phyloP scores from a whole-genome alignment of 2,888 invertebrate genomes.

The Oasisia sp. region DNA sequence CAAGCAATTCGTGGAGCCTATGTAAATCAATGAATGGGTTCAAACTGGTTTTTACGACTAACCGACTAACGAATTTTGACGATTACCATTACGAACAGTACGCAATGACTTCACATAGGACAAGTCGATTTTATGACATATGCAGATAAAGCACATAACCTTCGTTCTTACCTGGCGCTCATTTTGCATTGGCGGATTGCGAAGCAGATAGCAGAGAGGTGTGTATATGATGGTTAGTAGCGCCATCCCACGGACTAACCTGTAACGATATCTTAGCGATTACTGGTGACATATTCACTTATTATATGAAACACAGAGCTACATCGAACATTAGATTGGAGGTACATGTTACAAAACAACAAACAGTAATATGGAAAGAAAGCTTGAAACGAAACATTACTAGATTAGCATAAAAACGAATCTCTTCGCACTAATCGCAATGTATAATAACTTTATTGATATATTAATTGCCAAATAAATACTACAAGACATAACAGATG shows the following conservation, averaged over 20 bases:
- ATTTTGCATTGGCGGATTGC: constrained; percentile 46
- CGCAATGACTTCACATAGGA: no score
- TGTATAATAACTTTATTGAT: no score
- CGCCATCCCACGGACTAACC: constrained; percentile 80
- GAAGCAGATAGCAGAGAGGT: constrained; percentile 71
- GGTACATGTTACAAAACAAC: background rate
- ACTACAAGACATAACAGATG: no score
- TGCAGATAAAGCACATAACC: background rate
- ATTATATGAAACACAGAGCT: background rate
- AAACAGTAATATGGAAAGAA: background rate
- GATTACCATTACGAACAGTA: background rate
- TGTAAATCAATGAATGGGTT: background rate
- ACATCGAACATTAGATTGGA: constrained; percentile 17
- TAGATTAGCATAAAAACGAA: background rate
- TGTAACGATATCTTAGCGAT: constrained; percentile 63
- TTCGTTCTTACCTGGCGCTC: constrained; percentile 49
- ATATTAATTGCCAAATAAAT: no score
- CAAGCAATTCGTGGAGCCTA: background rate
- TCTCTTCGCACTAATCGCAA: no score
- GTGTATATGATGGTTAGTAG: constrained; percentile 77
- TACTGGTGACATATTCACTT: constrained; percentile 64
- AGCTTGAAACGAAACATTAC: background rate
- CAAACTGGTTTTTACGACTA: background rate
- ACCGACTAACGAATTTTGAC: background rate
- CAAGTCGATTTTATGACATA: no score